Evolutionary conservation across 2,113 vertebrate species (phyloP).

Genomic region (Rhynchomys soricoides): DNA sequence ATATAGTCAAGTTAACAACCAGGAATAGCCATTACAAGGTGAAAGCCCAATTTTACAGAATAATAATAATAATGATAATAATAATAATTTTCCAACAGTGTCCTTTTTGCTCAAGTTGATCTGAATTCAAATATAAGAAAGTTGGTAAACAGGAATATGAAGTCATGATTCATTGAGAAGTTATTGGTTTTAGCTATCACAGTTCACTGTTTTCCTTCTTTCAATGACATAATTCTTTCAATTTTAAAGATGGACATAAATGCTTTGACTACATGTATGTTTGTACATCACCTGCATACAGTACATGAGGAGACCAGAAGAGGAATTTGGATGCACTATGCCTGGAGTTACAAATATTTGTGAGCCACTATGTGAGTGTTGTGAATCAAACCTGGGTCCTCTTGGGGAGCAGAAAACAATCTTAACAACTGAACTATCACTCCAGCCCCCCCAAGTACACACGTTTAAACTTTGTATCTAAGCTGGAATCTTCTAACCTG

Average conservation of each 20-base stretch:
- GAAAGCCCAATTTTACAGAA: background rate
- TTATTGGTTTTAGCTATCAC: background rate
- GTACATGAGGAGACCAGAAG: background rate
- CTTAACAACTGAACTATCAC: background rate
- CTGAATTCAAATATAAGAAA: background rate
- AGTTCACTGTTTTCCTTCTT: conserved; percentile 1
- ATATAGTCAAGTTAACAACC: too few relatives aligned
- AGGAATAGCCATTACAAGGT: too few relatives aligned
- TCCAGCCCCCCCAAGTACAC: background rate
- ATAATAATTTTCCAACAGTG: background rate
- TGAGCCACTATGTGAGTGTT: background rate
- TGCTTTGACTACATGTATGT: background rate
- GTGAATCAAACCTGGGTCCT: background rate
- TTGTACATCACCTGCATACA: background rate
- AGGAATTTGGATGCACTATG: background rate
- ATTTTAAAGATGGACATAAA: background rate
- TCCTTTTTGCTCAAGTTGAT: background rate
- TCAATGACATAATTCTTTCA: background rate
- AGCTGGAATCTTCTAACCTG: background rate
- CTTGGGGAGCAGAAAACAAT: background rate
- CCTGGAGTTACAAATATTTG: background rate
- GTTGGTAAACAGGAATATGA: background rate
- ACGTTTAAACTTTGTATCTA: background rate
- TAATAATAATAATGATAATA: background rate
- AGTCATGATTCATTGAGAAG: background rate